phyloP scores from a whole-genome alignment of 2,113 vertebrate species.

The Clarias magur region DNA sequence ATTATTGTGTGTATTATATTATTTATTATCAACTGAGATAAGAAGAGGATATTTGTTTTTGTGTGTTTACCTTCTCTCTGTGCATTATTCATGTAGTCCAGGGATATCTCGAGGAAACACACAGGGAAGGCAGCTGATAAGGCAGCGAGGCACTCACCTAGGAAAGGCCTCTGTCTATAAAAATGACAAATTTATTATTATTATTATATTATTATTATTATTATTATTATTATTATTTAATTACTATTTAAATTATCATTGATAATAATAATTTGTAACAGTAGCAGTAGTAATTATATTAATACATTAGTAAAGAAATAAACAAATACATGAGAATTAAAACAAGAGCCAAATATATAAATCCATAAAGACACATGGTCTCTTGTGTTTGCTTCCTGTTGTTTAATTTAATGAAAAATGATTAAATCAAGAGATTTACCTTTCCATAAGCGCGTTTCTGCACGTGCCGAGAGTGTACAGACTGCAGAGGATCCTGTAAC shows the following conservation, averaged over 20 bases:
- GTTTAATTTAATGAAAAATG: too few relatives aligned
- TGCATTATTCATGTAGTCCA: constrained; percentile 74
- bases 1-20: not conserved
- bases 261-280: not conserved
- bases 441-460: constrained; percentile 85
- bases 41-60: not conserved
- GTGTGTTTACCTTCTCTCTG: constrained; percentile 79
- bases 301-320: too few relatives aligned
- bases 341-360: too few relatives aligned
- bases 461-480: constrained; percentile 88
- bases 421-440: constrained; percentile 71
- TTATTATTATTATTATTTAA: not conserved
- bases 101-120: constrained; percentile 91
- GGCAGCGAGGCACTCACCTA: constrained; percentile 88
- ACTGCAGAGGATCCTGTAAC: constrained; percentile 88
- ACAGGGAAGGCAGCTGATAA: constrained; percentile 87
- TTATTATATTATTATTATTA: constrained; percentile 14
- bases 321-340: too few relatives aligned
- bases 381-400: too few relatives aligned
- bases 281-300: too few relatives aligned
- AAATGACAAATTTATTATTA: constrained; percentile 32
- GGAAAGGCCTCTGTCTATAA: constrained; percentile 79
- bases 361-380: too few relatives aligned
- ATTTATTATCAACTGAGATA: not conserved
- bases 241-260: not conserved